A percentile compares a stretch with the other conserved stretches of the same genome.
phyloP scores from a whole-genome alignment of 2,797 vertebrate species.

The Chaetodon trifasciatus region DNA sequence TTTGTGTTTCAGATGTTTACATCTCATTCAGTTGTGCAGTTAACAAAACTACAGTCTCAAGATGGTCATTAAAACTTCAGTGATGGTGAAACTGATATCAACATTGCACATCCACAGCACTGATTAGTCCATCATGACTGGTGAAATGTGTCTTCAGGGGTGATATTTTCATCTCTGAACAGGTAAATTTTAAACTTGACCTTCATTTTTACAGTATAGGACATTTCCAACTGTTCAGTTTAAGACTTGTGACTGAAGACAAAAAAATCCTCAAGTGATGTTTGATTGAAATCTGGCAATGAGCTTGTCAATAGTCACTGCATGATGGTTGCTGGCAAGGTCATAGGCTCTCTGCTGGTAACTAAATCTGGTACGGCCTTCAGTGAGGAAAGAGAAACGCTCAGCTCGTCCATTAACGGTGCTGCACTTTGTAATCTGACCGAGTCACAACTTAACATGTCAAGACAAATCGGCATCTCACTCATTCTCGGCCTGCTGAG shows the following conservation, averaged over 20 bases:
- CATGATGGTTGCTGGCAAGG: conserved; percentile 68
- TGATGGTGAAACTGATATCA: too few relatives aligned
- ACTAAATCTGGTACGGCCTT: conserved; percentile 52
- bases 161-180: neutral
- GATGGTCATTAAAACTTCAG: too few relatives aligned
- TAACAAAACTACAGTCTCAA: too few relatives aligned
- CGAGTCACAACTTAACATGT: conserved; percentile 76
- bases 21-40: too few relatives aligned
- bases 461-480: conserved; percentile 74
- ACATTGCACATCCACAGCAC: too few relatives aligned
- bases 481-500: conserved; percentile 7
- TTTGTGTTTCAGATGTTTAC: too few relatives aligned
- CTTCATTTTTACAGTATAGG: neutral
- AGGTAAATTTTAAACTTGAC: neutral
- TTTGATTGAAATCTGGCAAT: conserved; percentile 49
- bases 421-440: conserved; percentile 67
- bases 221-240: neutral
- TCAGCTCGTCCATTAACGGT: conserved; percentile 72
- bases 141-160: too few relatives aligned
- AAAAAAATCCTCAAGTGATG: conserved; percentile 16
- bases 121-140: too few relatives aligned
- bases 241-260: neutral
- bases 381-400: conserved; percentile 39
- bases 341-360: conserved; percentile 60
- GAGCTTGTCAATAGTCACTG: conserved; percentile 55